Conservation (phyloP, 2,888 invertebrate species). For the Machimus atricapillus region DNA sequence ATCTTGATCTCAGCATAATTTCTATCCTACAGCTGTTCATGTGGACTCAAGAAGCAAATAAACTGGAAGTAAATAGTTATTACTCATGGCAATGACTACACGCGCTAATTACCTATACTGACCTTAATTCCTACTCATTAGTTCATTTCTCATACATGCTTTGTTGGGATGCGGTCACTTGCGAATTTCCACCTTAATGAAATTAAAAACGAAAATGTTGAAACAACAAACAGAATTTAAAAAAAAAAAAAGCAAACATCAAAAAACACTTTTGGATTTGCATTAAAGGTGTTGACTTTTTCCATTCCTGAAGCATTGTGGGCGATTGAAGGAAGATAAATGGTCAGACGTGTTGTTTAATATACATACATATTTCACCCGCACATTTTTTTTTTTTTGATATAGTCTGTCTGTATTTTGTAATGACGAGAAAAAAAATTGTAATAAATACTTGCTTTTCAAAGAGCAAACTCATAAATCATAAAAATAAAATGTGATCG, state of each 20-base stretch:
- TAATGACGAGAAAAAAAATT: background rate
- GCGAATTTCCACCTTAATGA: background rate
- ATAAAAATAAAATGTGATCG: background rate
- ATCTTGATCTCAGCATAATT: background rate
- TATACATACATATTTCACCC: background rate
- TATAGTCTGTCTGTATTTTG: background rate
- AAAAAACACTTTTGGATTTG: background rate
- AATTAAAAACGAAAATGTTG: background rate
- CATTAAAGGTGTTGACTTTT: slow-evolving; percentile 6
- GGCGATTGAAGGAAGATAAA: background rate
- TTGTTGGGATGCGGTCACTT: slow-evolving; percentile 17
- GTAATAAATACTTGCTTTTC: background rate
- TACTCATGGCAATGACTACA: slow-evolving; percentile 3
- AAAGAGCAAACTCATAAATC: background rate
- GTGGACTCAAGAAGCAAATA: background rate
- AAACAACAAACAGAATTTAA: background rate
- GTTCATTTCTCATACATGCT: background rate
- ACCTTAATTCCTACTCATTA: slow-evolving; percentile 12
- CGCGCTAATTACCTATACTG: background rate
- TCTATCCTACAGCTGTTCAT: background rate
- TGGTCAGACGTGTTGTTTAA: background rate
- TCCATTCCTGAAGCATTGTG: background rate
- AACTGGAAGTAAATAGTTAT: background rate
- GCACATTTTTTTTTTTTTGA: background rate
- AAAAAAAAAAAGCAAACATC: background rate